Percentiles rank a stretch among this genome's conserved stretches.
These are phyloP conservation scores for Heliconius sara DNA, from an alignment of 2,888 invertebrate species.

Conservation along the genomic window DNA sequence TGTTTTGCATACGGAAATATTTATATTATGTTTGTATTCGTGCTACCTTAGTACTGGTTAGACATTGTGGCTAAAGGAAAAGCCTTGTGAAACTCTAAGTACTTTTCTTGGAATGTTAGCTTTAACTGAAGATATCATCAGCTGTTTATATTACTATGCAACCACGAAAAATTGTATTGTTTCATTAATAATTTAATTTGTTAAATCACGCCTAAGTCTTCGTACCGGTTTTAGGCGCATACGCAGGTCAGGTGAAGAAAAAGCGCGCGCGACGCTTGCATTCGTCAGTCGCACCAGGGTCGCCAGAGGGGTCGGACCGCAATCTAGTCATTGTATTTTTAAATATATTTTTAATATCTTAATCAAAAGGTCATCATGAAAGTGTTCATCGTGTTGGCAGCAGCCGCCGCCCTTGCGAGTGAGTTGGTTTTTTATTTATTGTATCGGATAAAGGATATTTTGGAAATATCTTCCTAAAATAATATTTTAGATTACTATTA, in stretches of 20 bases:
- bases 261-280: slow-evolving; percentile 73
- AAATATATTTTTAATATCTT: slow-evolving; percentile 61
- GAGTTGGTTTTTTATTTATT: slow-evolving; percentile 56
- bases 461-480: not conserved
- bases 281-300: slow-evolving; percentile 78
- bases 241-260: slow-evolving; percentile 76
- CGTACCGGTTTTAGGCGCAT: slow-evolving; percentile 74
- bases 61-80: not conserved
- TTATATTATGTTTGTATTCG: not conserved
- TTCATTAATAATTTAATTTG: slow-evolving; percentile 70
- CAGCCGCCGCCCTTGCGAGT: slow-evolving; percentile 78
- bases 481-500: not conserved
- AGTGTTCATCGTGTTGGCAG: slow-evolving; percentile 80
- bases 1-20: slow-evolving; percentile 44
- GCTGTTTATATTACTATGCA: slow-evolving; percentile 50
- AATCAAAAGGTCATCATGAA: slow-evolving; percentile 79
- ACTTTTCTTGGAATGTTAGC: slow-evolving; percentile 27
- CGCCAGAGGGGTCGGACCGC: slow-evolving; percentile 75
- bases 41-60: not conserved
- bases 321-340: slow-evolving; percentile 78
- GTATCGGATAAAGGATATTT: not conserved
- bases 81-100: not conserved
- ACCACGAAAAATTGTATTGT: slow-evolving; percentile 65
- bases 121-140: slow-evolving; percentile 31
- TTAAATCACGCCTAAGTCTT: slow-evolving; percentile 73